Conservation (phyloP, 2,797 vertebrate genomes). For the Gambusia yucatana region DNA sequence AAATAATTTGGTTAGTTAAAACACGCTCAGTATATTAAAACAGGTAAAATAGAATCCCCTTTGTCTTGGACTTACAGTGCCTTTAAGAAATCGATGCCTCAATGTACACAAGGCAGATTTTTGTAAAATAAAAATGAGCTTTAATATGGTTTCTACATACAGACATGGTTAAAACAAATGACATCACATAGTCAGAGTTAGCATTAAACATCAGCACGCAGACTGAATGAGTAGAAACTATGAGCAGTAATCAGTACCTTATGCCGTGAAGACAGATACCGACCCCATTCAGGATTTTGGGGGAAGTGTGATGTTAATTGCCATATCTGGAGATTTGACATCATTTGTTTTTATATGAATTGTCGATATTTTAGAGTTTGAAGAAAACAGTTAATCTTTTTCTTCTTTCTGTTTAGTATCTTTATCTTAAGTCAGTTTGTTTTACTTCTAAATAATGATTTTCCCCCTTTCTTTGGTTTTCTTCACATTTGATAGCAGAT, state of each 20-base stretch:
- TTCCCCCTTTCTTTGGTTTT: not conserved
- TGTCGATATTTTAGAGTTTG: constrained; percentile 15
- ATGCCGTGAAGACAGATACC: constrained; percentile 38
- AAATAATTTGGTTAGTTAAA: not conserved
- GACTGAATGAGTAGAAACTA: constrained; percentile 25
- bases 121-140: constrained; percentile 8
- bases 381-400: constrained; percentile 4
- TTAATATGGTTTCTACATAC: constrained; percentile 34
- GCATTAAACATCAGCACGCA: constrained; percentile 34
- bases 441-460: not conserved
- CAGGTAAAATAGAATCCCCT: not conserved
- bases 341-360: constrained; percentile 44
- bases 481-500: not conserved
- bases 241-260: constrained; percentile 29
- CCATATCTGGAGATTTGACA: constrained; percentile 37
- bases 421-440: constrained; percentile 21
- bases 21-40: not conserved
- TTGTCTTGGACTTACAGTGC: not conserved
- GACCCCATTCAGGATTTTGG: constrained; percentile 32
- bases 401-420: constrained; percentile 18
- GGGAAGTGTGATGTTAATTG: constrained; percentile 15
- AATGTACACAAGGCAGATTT: not conserved
- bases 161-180: constrained; percentile 65
- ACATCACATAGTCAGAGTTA: constrained; percentile 40
- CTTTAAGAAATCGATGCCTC: not conserved